Conservation (phyloP, 2,113 vertebrate genomes). For the Pseudorasbora parva region DNA sequence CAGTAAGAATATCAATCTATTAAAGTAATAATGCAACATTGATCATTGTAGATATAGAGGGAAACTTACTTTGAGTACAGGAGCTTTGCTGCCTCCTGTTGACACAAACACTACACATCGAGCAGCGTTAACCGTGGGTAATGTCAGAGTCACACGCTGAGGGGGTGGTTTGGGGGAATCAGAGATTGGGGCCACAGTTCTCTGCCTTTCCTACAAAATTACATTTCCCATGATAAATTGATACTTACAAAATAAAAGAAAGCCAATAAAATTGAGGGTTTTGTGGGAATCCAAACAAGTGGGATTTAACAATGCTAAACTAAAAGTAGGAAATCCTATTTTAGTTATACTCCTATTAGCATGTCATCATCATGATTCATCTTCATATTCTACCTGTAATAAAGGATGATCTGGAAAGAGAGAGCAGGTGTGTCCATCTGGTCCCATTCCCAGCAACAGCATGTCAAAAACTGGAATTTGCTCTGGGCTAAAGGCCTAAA, state of each 20-base stretch:
- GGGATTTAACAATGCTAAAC: not conserved
- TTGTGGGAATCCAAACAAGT: not conserved
- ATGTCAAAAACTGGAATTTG: conserved; percentile 85
- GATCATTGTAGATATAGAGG: not conserved
- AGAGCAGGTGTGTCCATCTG: conserved; percentile 93
- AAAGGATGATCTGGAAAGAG: conserved; percentile 90
- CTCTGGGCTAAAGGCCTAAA: conserved; percentile 81
- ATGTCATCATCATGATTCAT: no score
- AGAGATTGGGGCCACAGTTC: conserved; percentile 84
- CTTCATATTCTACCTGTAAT: no score
- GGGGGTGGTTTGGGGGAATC: conserved; percentile 91
- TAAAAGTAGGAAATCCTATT: not conserved
- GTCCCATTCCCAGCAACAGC: conserved; percentile 88
- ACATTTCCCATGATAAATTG: not conserved
- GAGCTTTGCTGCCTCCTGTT: conserved; percentile 88
- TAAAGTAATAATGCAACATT: not conserved
- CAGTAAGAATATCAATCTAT: not conserved
- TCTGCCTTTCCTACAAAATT: conserved; percentile 79
- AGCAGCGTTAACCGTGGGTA: conserved; percentile 87
- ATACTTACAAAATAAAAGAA: not conserved
- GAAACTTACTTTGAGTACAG: conserved; percentile 86
- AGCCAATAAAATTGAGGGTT: not conserved
- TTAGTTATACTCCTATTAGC: no score
- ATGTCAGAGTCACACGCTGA: conserved; percentile 85
- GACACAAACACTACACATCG: conserved; percentile 86